Evolutionary conservation across 1,140 invertebrate genomes (phyloP).

Genomic region (Leptinotarsa lineolata): DNA sequence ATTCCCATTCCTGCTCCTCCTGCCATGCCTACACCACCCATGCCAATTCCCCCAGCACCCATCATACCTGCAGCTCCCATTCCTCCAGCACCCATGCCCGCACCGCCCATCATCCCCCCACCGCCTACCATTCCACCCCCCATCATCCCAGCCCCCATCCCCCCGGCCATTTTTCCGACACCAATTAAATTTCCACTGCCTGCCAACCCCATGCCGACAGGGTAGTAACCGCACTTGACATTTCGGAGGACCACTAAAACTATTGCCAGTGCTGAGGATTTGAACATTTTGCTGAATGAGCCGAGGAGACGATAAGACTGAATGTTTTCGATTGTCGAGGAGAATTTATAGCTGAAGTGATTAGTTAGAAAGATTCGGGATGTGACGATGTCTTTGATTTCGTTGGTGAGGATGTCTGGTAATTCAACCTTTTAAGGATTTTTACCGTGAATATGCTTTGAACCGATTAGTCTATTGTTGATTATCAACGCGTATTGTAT

Average conservation of each 20-base stretch:
- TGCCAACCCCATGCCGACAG: constrained; percentile 39
- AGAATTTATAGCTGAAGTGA: background rate
- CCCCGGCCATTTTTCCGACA: constrained; percentile 38
- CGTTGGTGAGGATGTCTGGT: constrained; percentile 9
- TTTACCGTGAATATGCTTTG: background rate
- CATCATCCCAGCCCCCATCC: constrained; percentile 27
- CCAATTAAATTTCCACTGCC: constrained; percentile 30
- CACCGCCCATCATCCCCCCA: constrained; percentile 39
- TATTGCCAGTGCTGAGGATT: background rate
- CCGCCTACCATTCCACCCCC: constrained; percentile 19
- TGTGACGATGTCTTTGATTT: background rate
- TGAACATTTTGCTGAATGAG: background rate
- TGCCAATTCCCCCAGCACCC: constrained; percentile 23
- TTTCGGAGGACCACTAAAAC: constrained; percentile 6
- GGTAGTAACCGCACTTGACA: constrained; percentile 51
- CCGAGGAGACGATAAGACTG: background rate
- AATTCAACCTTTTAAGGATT: background rate
- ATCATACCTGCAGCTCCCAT: constrained; percentile 31
- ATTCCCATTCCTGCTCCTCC: constrained; percentile 1
- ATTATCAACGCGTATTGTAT: background rate
- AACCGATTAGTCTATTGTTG: background rate
- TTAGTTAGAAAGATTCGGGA: background rate
- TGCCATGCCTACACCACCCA: constrained; percentile 22
- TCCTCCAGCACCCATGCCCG: constrained; percentile 21
- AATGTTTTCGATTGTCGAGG: background rate